Conservation (phyloP, 64 coral and sea anemone species). For the Montipora foliosa region DNA sequence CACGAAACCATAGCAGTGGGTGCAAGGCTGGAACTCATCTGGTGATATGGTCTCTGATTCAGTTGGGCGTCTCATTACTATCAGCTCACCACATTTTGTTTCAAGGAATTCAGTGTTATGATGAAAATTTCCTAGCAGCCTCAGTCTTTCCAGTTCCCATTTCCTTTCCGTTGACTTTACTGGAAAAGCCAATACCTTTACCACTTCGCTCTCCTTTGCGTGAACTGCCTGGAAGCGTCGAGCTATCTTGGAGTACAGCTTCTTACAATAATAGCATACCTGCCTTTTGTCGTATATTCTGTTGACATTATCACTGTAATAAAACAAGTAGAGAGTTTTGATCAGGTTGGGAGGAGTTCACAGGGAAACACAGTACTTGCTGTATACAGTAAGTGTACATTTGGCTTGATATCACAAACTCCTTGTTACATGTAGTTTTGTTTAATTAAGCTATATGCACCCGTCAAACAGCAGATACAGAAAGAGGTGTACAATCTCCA, state of each 20-base stretch:
- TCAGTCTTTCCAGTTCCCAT: slow-evolving; percentile 7
- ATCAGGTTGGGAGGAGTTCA: too few species aligned
- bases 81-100: slow-evolving; percentile 32
- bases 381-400: too few species aligned
- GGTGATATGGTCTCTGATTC: background rate
- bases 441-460: too few species aligned
- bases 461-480: too few species aligned
- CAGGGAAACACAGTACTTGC: too few species aligned
- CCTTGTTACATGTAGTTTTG: too few species aligned
- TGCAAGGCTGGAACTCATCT: slow-evolving; percentile 3
- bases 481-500: too few species aligned
- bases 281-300: slow-evolving; percentile 51
- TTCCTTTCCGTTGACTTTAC: slow-evolving; percentile 6
- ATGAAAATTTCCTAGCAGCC: slow-evolving; percentile 51
- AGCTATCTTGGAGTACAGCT: slow-evolving; percentile 25
- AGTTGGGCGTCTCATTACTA: slow-evolving; percentile 19
- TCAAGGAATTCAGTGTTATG: slow-evolving; percentile 46
- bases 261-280: background rate
- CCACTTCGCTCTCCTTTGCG: slow-evolving; percentile 37
- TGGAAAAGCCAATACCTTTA: background rate
- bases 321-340: too few species aligned
- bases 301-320: background rate
- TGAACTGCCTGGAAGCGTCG: slow-evolving; percentile 12
- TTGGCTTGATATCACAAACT: too few species aligned
- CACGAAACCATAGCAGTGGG: slow-evolving; percentile 28